Evolutionary conservation across 2,113 vertebrate species (phyloP).

Genomic region (Acanthisitta chloris): DNA sequence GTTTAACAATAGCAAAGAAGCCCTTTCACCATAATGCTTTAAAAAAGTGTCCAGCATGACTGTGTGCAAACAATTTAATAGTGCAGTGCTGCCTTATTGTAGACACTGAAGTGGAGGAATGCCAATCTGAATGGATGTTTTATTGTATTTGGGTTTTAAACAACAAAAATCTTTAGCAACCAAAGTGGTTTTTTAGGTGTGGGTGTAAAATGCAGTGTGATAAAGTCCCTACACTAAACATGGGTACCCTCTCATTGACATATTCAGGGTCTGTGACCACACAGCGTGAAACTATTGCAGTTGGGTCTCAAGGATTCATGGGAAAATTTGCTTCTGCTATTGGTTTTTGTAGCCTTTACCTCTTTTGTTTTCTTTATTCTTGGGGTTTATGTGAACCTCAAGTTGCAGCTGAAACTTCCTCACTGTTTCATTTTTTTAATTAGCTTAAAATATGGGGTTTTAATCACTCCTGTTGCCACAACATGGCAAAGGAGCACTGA

Average conservation of each 20-base stretch:
- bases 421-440: background rate
- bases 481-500: accelerated
- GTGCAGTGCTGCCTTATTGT: background rate
- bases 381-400: background rate
- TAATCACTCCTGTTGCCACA: background rate
- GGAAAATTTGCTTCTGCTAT: background rate
- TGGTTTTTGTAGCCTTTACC: background rate
- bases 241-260: background rate
- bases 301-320: background rate
- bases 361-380: background rate
- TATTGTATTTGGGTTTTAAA: background rate
- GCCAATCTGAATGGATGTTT: background rate
- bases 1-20: conserved; percentile 32
- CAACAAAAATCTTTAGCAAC: background rate
- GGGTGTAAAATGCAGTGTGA: background rate
- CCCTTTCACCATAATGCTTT: conserved; percentile 5
- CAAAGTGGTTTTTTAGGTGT: background rate
- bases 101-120: background rate
- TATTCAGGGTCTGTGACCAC: background rate
- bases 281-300: background rate
- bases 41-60: background rate
- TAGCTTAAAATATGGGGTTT: background rate
- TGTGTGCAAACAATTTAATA: background rate
- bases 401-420: background rate
- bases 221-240: background rate